Evolutionary conservation across 2,888 invertebrate genomes (phyloP).

Genomic region (Carterocephalus palaemon): DNA sequence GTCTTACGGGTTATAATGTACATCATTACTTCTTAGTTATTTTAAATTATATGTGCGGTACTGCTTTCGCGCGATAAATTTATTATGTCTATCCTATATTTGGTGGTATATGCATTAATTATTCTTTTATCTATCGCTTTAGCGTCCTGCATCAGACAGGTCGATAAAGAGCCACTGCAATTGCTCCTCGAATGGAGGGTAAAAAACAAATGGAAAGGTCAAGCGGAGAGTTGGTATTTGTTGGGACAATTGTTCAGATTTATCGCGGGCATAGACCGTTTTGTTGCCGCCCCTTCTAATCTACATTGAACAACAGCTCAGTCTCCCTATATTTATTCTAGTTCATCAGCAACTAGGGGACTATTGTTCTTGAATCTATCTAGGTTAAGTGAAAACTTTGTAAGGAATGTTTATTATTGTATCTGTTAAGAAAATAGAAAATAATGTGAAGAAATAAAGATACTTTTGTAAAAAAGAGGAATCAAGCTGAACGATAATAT

Average conservation of each 20-base stretch:
- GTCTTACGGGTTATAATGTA: no score
- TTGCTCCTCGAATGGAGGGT: slow-evolving; percentile 26
- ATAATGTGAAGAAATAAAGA: not conserved
- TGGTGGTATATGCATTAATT: no score
- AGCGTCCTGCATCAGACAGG: not conserved
- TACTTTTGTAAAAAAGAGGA: no score
- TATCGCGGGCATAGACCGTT: slow-evolving; percentile 33
- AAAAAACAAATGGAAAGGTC: slow-evolving; percentile 34
- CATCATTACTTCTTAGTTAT: no score
- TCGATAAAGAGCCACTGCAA: slow-evolving; percentile 24
- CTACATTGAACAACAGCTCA: slow-evolving; percentile 29
- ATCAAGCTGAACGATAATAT: no score
- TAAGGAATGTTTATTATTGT: slow-evolving; percentile 8
- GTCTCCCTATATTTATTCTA: slow-evolving; percentile 26
- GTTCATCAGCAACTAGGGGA: slow-evolving; percentile 22
- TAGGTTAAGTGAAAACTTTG: slow-evolving; percentile 18
- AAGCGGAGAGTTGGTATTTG: slow-evolving; percentile 33
- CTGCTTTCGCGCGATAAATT: no score
- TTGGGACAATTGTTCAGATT: slow-evolving; percentile 36
- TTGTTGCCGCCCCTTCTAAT: slow-evolving; percentile 34
- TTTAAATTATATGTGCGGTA: no score
- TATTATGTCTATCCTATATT: no score
- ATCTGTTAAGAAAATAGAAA: slow-evolving; percentile 1
- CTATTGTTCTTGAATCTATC: slow-evolving; percentile 19
- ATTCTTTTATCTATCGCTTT: no score